Base-by-base conservation (phyloP, 2,888 invertebrate species). In the Acleris cristana region DNA sequence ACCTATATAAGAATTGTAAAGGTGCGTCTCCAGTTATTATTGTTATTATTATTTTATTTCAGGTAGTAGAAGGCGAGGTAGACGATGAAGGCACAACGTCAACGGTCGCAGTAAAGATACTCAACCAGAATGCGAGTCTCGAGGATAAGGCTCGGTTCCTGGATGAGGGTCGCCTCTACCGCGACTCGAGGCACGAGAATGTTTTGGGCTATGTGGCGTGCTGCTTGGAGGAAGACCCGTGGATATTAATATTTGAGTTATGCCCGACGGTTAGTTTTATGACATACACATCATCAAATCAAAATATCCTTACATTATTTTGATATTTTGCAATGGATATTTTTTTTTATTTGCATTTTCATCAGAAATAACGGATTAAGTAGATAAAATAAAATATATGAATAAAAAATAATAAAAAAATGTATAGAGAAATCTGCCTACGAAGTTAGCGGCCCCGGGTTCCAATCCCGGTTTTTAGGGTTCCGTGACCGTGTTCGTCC, bases 11-110 rank as follows among this genome's bases (percentile, higher is more conserved):
- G 2, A 34, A 40, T 40, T 14, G 3, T 40, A 40, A 34, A 16
- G 7, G 14, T 2, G 48, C 48, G n/a, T 18, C 18, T 18, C n/a
- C 6, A 7, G 5, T n/a, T 6, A n/a, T 14, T 45, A 5, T 45
- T 16, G 1, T 44, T 26, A 6, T 6, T 26, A 3, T 1, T n/a
- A 5, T 45, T 26, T 26, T 18, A 23, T 61, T 51, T 53, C 76
- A 96, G 95, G 96, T 97, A 18, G 95, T 97, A 5, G 96, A 96
- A 86, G 96, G 97, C 8, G 96, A 96, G 78, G 95, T 96, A 2
- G 94, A 94, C 73, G 76, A 85, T 74, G 78, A 82, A 52, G 80
- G 85, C 59, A 77, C 78, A 12, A 80, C 81, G 8, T 76, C 80
- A 40, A 93, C 94, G 30, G 96, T 96, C n/a, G 95, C 96, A n/a